phyloP scores from a whole-genome alignment of 2,888 invertebrate genomes.

The Andrena minutula region DNA sequence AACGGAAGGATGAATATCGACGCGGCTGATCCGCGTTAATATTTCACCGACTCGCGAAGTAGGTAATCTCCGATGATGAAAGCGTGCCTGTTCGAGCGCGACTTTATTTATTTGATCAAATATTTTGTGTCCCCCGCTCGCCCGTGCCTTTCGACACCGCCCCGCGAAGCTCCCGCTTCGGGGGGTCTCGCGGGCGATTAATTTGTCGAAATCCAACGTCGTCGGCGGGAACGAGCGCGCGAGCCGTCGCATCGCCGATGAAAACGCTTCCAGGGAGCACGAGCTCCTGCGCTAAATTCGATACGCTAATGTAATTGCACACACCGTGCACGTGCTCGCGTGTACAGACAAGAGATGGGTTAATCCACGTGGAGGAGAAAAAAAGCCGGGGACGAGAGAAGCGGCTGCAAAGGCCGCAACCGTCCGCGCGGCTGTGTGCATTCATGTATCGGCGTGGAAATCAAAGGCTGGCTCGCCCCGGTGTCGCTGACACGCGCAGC shows the following conservation, averaged over 20 bases:
- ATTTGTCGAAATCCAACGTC: conserved; percentile 26
- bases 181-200: conserved; percentile 17
- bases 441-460: conserved; percentile 63
- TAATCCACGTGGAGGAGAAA: conserved; percentile 62
- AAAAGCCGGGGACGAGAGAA: conserved; percentile 21
- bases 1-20: conserved; percentile 48
- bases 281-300: conserved; percentile 63
- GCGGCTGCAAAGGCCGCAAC: conserved; percentile 43
- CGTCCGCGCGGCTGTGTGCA: conserved; percentile 50
- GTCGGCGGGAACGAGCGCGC: conserved; percentile 23
- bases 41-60: conserved; percentile 26
- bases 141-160: not conserved
- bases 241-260: conserved; percentile 37
- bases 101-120: conserved; percentile 10
- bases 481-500: conserved; percentile 49
- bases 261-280: conserved; percentile 24
- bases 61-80: conserved; percentile 23
- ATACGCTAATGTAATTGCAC: conserved; percentile 68
- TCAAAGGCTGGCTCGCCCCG: conserved; percentile 69
- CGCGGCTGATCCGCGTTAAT: conserved; percentile 36
- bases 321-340: conserved; percentile 14
- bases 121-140: not conserved
- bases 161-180: not conserved
- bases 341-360: conserved; percentile 18
- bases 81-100: not conserved